Percentiles rank a stretch among this genome's conserved stretches.
Conservation (phyloP, 2,888 invertebrate genomes). For the Cephus sareptanus region DNA sequence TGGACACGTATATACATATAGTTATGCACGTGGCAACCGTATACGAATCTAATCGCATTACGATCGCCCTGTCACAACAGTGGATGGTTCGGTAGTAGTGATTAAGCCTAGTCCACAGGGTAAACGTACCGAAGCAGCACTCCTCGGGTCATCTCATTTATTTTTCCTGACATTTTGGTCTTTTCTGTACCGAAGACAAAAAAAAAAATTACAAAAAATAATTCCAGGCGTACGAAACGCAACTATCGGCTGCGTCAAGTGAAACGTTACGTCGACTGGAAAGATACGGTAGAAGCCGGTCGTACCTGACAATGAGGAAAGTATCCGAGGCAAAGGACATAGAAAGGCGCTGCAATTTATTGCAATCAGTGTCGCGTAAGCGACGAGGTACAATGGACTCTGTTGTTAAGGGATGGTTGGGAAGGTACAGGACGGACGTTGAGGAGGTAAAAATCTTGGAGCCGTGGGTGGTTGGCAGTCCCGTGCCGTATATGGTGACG, state of each 20-base stretch:
- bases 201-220: not conserved
- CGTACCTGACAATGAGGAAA: constrained; percentile 6
- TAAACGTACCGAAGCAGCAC: not conserved
- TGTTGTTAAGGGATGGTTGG: not conserved
- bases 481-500: constrained; percentile 20
- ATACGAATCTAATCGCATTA: constrained; percentile 1
- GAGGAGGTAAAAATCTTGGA: not conserved
- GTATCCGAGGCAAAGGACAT: not conserved
- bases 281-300: constrained; percentile 42
- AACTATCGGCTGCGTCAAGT: not conserved
- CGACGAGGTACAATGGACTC: constrained; percentile 12
- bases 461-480: constrained; percentile 17
- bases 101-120: not conserved
- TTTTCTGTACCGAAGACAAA: constrained; percentile 4
- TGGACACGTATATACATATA: not conserved
- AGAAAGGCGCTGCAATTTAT: constrained; percentile 44
- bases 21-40: not conserved
- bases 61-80: not conserved
- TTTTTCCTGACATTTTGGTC: constrained; percentile 5
- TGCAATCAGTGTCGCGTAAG: constrained; percentile 51
- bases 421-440: not conserved
- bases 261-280: not conserved
- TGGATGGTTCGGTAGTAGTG: not conserved
- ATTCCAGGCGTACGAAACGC: not conserved
- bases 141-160: not conserved